Conservation (phyloP, 2,797 vertebrate genomes). For the Danio aesculapii region DNA sequence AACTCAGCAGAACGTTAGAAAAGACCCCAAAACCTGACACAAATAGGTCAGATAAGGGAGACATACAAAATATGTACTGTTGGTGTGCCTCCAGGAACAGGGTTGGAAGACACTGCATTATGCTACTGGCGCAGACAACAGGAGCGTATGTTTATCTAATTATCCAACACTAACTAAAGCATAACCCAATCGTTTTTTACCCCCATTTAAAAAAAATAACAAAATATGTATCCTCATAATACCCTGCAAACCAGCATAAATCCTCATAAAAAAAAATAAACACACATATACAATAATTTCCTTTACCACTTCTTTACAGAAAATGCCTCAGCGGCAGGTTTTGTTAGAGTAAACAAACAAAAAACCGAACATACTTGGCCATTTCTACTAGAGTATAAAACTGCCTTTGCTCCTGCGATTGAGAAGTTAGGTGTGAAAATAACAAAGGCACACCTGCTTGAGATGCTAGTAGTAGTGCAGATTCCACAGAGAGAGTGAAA, state of each 20-base stretch:
- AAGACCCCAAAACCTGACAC: too few relatives aligned
- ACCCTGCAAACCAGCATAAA: not conserved
- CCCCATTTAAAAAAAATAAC: not conserved
- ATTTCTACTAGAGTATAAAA: conserved; percentile 10
- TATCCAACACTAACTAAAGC: not conserved
- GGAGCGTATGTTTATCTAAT: not conserved
- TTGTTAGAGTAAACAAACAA: not conserved
- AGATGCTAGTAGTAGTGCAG: conserved; percentile 52
- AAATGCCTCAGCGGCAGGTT: not conserved
- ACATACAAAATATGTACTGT: too few relatives aligned
- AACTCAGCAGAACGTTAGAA: too few relatives aligned
- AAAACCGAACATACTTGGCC: not conserved
- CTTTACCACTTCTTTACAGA: not conserved
- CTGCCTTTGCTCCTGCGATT: conserved; percentile 24
- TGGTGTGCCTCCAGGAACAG: too few relatives aligned
- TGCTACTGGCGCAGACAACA: too few relatives aligned
- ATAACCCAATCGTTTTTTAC: not conserved
- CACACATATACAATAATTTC: too few relatives aligned
- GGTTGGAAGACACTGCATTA: too few relatives aligned
- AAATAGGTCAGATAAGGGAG: too few relatives aligned
- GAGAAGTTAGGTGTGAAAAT: conserved; percentile 34
- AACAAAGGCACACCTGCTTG: conserved; percentile 58
- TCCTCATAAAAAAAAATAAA: conserved; percentile 10
- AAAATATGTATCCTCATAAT: not conserved
- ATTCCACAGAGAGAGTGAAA: conserved; percentile 51